These are phyloP conservation scores for Pachliopta kotzebuea DNA, from an alignment of 2,888 invertebrate genomes.

Conservation along the genomic window DNA sequence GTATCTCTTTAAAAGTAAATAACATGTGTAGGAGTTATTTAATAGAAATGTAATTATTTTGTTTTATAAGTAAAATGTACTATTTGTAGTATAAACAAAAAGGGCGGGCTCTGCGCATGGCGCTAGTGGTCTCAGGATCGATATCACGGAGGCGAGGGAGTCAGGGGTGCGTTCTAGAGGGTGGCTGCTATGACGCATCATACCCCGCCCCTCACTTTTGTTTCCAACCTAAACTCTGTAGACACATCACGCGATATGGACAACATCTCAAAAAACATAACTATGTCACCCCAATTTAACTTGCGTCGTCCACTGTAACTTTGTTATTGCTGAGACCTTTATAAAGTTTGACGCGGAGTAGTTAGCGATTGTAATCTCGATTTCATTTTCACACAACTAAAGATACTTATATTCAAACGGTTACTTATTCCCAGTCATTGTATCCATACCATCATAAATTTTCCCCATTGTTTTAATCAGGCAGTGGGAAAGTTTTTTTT, in stretches of 20 bases:
- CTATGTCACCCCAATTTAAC: neutral
- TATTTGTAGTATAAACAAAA: slow-evolving; percentile 60
- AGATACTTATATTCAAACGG: slow-evolving; percentile 13
- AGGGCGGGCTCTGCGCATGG: slow-evolving; percentile 75
- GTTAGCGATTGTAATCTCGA: neutral
- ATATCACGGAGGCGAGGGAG: slow-evolving; percentile 59
- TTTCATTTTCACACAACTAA: slow-evolving; percentile 17
- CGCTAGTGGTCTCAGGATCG: slow-evolving; percentile 52
- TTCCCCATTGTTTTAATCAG: slow-evolving; percentile 46
- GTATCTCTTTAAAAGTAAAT: slow-evolving; percentile 23
- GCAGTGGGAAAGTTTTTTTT: slow-evolving; percentile 37
- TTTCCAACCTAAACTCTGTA: slow-evolving; percentile 43
- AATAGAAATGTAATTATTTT: too few relatives aligned
- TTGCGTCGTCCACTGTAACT: neutral
- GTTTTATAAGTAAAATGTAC: slow-evolving; percentile 33
- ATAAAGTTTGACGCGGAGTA: neutral
- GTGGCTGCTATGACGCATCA: slow-evolving; percentile 71
- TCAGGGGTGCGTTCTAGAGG: slow-evolving; percentile 52
- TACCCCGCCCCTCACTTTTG: slow-evolving; percentile 50
- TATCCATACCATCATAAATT: slow-evolving; percentile 43
- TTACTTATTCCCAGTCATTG: slow-evolving; percentile 26
- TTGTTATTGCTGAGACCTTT: neutral
- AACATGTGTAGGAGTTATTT: neutral
- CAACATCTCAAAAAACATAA: slow-evolving; percentile 7
- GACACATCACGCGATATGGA: slow-evolving; percentile 15